Evolutionary conservation across 1,140 invertebrate species (phyloP), one percentile per base, ranked within the genome.

Genomic region (Dendrolimus kikuchii): DNA sequence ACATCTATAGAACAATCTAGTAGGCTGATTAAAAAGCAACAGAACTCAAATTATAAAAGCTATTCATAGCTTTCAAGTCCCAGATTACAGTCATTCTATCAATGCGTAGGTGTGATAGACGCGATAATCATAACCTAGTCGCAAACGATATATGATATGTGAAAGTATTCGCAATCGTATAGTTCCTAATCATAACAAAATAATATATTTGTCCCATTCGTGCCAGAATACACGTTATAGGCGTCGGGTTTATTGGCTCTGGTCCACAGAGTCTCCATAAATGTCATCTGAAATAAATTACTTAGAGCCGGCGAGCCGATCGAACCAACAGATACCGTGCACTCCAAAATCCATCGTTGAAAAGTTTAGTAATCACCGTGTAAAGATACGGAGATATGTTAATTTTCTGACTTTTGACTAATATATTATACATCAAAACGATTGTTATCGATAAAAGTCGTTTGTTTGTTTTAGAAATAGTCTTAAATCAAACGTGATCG

Each of bases 241-340:
- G 66, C 65, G 66, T 60, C 59, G 50, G 49, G 51, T 75, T 74
- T 79, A 81, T 74, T 77, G 71, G 59, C 64, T 74, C 59, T 56
- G 56, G 44, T 67, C 66, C 64, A 73, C 74, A 76, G 73, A 69
- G 74, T 72, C 59, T 66, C 66, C 66, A 81, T 83, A 76, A 83
- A 79, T 72, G 77, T 79, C 80, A 74, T 68, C 57, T 65, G 53
- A 71, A 70, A 79, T 81, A 78, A 74, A 80, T 81, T 67, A 71
- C 59, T 57, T 48, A 53, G 23, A 49, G 59, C 58, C 43, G 54
- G 40, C 39, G 57, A 49, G 55, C 39, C 51, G 65, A 63, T 61
- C 62, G 50, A 49, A 48, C 46, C 44, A 47, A 43, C 49, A 46
- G 63, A 71, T 66, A 67, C 38, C 37, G 38, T 8, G 46, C 46